Percentiles rank a stretch among this genome's conserved stretches.
phyloP scores from a whole-genome alignment of 2,888 invertebrate genomes.

The Eurois occulta region DNA sequence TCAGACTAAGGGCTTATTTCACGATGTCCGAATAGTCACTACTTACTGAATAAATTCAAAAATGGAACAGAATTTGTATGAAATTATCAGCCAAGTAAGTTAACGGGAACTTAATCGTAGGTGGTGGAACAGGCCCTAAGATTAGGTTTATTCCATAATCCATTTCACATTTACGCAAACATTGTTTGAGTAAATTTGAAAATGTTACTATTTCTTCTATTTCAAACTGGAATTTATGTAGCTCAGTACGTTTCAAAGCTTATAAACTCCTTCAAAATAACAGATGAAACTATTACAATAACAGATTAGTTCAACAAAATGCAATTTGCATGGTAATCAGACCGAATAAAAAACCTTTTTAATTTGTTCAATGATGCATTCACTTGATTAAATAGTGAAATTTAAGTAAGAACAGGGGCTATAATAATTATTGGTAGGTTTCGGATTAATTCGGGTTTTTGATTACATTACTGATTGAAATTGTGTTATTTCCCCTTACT shows the following conservation, averaged over 20 bases:
- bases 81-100: too few relatives aligned
- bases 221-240: slow-evolving; percentile 9
- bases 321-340: slow-evolving; percentile 43
- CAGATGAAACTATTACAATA: slow-evolving; percentile 14
- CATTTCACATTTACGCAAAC: background rate
- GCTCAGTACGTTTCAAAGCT: background rate
- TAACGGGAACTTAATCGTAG: too few relatives aligned
- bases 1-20: too few relatives aligned
- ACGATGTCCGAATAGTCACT: too few relatives aligned
- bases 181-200: background rate
- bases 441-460: too few relatives aligned
- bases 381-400: background rate
- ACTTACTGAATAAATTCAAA: too few relatives aligned
- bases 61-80: too few relatives aligned
- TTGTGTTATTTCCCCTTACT: background rate
- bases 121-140: too few relatives aligned
- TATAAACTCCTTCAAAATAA: background rate
- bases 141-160: background rate
- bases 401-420: background rate
- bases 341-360: background rate
- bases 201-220: background rate
- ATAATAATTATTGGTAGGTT: background rate
- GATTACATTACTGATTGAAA: background rate
- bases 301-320: slow-evolving; percentile 18
- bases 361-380: slow-evolving; percentile 12